A percentile compares a stretch with the other conserved stretches of the same genome.
Conservation (phyloP, 30 jellyfish, hydroid and myxozoan genomes). For the Euphysa ruthae region DNA sequence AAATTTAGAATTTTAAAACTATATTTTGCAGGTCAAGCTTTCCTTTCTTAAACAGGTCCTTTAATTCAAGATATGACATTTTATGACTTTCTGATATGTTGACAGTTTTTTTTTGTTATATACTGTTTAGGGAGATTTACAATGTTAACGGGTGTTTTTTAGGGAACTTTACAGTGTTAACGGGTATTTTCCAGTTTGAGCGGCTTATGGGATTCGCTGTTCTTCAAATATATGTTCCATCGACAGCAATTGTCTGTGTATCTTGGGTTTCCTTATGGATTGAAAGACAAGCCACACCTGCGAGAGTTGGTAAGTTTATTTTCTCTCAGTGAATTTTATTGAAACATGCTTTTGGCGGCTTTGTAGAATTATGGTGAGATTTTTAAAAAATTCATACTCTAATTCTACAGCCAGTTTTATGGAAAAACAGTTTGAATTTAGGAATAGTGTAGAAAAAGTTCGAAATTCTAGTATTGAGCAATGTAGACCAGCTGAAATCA, state of each 20-base stretch:
- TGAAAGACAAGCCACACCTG: conserved; percentile 66
- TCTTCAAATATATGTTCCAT: conserved; percentile 72
- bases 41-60: no score
- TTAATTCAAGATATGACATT: no score
- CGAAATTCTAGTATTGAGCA: no score
- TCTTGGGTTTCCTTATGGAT: conserved; percentile 92
- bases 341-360: background rate
- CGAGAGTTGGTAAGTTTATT: conserved; percentile 52
- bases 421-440: no score
- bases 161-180: conserved; percentile 61
- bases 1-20: no score
- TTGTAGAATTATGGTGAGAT: background rate
- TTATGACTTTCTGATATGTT: no score
- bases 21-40: no score
- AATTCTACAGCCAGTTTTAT: no score
- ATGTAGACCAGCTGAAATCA: no score
- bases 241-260: conserved; percentile 73
- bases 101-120: background rate
- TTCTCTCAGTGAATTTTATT: background rate
- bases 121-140: background rate
- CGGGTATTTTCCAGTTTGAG: conserved; percentile 46
- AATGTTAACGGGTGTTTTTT: no score
- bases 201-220: conserved; percentile 59
- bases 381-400: no score
- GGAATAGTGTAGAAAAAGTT: no score